Base-by-base conservation (phyloP, 2,113 vertebrate species). In the Cranoglanis bouderius region DNA sequence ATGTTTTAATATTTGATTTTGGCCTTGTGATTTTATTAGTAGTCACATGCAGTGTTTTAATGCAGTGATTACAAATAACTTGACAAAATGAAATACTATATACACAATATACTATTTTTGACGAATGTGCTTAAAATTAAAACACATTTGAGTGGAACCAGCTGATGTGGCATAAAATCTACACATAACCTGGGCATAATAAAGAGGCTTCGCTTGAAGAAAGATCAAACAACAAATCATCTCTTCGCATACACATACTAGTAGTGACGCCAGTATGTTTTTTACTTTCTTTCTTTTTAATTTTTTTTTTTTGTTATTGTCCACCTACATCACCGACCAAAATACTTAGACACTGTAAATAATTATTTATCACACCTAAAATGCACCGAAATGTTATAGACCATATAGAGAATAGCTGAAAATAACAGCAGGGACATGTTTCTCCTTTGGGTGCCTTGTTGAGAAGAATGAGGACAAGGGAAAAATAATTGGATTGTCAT, bases 401-500 rank as follows among this genome's bases (percentile, higher is more conserved):
- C 24, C 40, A 43, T 29, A 59, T 83, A 61, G 61, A 55, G 43
- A 70, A 40, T 7, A 74, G n/a, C 49, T 85, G 63, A 57, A 55
- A 38, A 74, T 38, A 84, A 24, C 35, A 63, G 59, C 19, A 81
- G 59, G 86, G 77, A 57, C 84, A 75, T 13, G 32, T 75, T 49
- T 35, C 46, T 53, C 1, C 10, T 67, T 18, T 14, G 35, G 16
- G 65, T 55, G 18, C 32, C 24, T 29, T 74, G 81, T 51, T 70
- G 35, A 57, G 63, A 83, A 49, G 26, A 72, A 82, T 88, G 35
- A 55, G 35, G 63, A 88, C 65, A 43, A 67, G 61, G 32, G 65
- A 18, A 75, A 84, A 32, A 88, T 81, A 87, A 87, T 87, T 87
- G 86, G 77, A 82, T 55, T 74, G 63, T 83, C 80, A 86, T 77